Base-by-base conservation (phyloP, 1,140 invertebrate genomes). In the Procambarus clarkii region DNA sequence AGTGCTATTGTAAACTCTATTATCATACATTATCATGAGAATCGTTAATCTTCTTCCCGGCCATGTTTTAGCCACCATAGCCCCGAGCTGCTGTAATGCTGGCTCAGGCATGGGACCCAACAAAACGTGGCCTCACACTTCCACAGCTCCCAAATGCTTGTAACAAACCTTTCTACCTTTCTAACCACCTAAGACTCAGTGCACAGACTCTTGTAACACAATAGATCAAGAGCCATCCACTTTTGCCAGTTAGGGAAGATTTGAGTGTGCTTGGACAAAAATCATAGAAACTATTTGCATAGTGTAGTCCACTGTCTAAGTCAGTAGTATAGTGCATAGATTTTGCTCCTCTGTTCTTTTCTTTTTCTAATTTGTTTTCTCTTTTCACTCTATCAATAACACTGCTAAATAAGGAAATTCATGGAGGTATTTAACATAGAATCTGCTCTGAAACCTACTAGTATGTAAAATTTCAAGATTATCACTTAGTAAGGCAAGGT, bases 51-150 rank as follows among this genome's bases (percentile, higher is more conserved):
- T 91, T 91, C 88, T 91, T 91, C 88, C 88, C 88, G 88, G 88
- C 88, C 88, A 91, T 91, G 82, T 91, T 91, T 91, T 85, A 85
- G 88, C 88, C 88, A 91, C 88, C 88, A 91, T 91, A 85, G 88
- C 88, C 82, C 88, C 77, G 88, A 91, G 88, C 88, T 91, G 88
- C 88, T 90, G 88, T 46, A 69, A 90, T 84, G 88, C 88, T 91
- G 88, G 88, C 88, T 91, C 88, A 91, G 88, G 88, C 88, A 91
- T 91, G 88, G 88, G 88, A 91, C 88, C 88, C 88, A 64, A 91
- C 45, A 84, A 71, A 85, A 86, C 88, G 80, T 91, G 82, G 88
- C 88, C 88, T 91, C 88, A 91, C 88, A 80, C 88, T 85, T 91
- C 88, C 88, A 86, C 58, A 91, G 81, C 88, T 80, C 77, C 77